phyloP scores from a whole-genome alignment of 92 coral and sea anemone genomes.

The Parazoanthus swiftii region DNA sequence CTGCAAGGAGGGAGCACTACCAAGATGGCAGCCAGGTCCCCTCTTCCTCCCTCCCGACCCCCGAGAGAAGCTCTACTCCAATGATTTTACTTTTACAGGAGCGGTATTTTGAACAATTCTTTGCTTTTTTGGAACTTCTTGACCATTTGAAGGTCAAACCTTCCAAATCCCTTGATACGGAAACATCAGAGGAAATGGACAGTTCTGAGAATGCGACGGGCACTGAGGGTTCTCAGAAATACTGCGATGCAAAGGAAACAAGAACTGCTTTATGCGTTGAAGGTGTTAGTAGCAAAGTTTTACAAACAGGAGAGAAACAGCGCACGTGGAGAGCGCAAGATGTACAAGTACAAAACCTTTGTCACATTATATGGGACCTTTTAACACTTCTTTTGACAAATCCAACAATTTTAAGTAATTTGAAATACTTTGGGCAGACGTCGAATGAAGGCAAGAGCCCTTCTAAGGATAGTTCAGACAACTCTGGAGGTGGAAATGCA shows the following conservation, averaged over 20 bases:
- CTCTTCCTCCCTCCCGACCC: conserved; percentile 87
- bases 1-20: conserved; percentile 78
- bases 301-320: conserved; percentile 14
- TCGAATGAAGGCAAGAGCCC: conserved; percentile 34
- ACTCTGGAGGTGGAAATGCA: neutral
- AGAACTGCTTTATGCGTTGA: neutral
- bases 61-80: conserved; percentile 84
- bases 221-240: neutral
- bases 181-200: neutral
- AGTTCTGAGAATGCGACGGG: conserved; percentile 5
- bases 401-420: conserved; percentile 68
- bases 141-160: conserved; percentile 63
- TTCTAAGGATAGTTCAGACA: conserved; percentile 9
- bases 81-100: conserved; percentile 88
- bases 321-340: conserved; percentile 27
- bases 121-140: conserved; percentile 80
- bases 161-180: conserved; percentile 17
- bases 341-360: conserved; percentile 73
- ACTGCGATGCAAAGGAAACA: neutral
- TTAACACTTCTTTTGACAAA: conserved; percentile 88
- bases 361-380: conserved; percentile 92
- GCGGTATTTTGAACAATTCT: conserved; percentile 81
- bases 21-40: conserved; percentile 83
- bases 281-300: neutral
- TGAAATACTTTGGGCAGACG: conserved; percentile 78